Base-by-base conservation (phyloP, 2,888 invertebrate species). In the Brenthis hecate region DNA sequence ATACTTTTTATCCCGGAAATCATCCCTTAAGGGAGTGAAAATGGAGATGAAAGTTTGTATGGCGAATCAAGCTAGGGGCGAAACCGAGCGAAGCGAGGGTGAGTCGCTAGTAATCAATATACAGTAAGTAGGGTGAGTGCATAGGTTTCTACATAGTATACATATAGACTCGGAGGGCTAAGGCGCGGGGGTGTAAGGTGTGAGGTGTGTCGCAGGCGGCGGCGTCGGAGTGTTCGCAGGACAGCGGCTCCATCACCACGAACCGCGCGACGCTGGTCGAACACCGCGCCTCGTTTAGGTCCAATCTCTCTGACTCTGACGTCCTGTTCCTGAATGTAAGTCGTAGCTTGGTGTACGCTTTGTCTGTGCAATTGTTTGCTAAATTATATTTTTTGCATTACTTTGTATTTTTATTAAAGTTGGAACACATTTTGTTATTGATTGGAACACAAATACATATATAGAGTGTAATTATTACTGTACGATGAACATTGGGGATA, bases 261-360 rank as follows among this genome's bases (percentile, higher is more conserved):
- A 96, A 96, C 92, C 95, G 96, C 78, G 94, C 94, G 80, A 94
- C 94, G 81, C 95, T 96, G 81, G 96, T 94, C 94, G 95, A 94
- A 87, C 96, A 94, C 89, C 95, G 95, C 88, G 95, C 94, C 86
- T 96, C 95, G 86, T 96, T 97, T 94, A 96, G 98, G 84, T 97
- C 98, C 80, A 97, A 98, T 78, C 96, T 98, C 82, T 98, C 98
- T 79, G 98, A 98, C 91, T 98, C 98, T 83, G 98, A 98, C 94
- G 96, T 97, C 85, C 96, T 97, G 92, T 95, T 96, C 86, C 95
- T 96, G 89, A 96, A 96, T 94, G 97, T 97, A 95, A 95, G 96
- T 94, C 91, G 14, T 69, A 47, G 66, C 68, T 74, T 70, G 51
- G 57, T 71, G 71, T 69, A 64, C 51, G 64, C 68, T 71, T 62